A percentile compares a stretch with the other conserved stretches of the same genome.
These are phyloP conservation scores for Brachionus plicatilis DNA, from an alignment of 1,140 invertebrate genomes.

Conservation along the genomic window DNA sequence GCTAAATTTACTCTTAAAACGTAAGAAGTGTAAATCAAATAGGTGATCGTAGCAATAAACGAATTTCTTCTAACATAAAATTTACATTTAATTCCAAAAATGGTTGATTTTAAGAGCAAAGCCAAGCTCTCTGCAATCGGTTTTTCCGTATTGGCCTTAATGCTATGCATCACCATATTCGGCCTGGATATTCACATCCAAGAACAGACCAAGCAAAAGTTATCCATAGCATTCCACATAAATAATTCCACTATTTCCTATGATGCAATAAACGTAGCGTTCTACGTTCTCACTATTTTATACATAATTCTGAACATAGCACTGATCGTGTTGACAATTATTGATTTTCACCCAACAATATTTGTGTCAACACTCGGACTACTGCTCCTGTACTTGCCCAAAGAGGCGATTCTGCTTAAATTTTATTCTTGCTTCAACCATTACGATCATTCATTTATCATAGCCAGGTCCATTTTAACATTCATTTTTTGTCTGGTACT, in stretches of 20 bases:
- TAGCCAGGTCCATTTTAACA: conserved; percentile 13
- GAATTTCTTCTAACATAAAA: background rate
- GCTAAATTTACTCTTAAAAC: conserved; percentile 1
- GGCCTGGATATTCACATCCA: background rate
- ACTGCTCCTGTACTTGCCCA: background rate
- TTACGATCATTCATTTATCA: background rate
- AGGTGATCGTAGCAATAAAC: background rate
- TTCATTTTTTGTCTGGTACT: background rate
- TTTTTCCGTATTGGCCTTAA: background rate
- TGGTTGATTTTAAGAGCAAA: background rate
- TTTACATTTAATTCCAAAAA: background rate
- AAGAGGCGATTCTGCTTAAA: conserved; percentile 5
- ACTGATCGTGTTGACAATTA: background rate
- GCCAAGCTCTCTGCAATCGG: background rate
- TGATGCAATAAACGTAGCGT: background rate
- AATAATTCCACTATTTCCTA: conserved; percentile 13
- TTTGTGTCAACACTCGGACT: background rate
- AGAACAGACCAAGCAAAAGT: background rate
- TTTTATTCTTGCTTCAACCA: conserved; percentile 12
- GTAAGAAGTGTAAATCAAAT: background rate
- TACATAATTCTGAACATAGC: background rate
- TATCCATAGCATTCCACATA: background rate
- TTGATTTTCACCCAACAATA: background rate
- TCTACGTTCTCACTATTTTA: conserved; percentile 7
- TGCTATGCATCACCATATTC: background rate